Evolutionary conservation across 1,140 invertebrate species (phyloP).

Genomic region (Psix sp.): DNA sequence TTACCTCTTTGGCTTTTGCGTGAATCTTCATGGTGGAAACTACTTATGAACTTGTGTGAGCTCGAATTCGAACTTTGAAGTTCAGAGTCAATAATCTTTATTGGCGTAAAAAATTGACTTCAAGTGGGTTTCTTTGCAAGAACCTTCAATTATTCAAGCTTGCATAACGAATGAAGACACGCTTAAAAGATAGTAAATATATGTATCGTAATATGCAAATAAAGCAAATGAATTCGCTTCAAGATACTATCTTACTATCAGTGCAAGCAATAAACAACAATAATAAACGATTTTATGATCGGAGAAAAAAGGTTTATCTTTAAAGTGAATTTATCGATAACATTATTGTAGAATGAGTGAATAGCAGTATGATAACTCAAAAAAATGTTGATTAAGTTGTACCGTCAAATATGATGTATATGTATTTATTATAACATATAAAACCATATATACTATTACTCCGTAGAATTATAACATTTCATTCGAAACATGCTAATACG

Average conservation of each 20-base stretch:
- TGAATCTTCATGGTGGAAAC: slow-evolving; percentile 50
- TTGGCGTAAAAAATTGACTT: slow-evolving; percentile 30
- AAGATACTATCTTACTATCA: too few relatives aligned
- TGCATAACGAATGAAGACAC: too few relatives aligned
- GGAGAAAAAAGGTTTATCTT: too few relatives aligned
- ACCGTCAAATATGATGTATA: slow-evolving; percentile 44
- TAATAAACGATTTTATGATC: too few relatives aligned
- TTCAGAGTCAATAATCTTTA: slow-evolving; percentile 45
- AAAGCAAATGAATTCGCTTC: too few relatives aligned
- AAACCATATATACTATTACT: slow-evolving; percentile 30
- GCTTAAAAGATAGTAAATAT: too few relatives aligned
- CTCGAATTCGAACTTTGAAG: slow-evolving; percentile 46
- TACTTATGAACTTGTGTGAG: slow-evolving; percentile 54
- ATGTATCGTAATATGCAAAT: too few relatives aligned
- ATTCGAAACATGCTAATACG: slow-evolving; percentile 58
- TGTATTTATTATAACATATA: too few relatives aligned
- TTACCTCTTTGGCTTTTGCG: slow-evolving; percentile 47
- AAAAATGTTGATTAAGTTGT: slow-evolving; percentile 14
- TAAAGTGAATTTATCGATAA: too few relatives aligned
- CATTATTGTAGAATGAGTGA: too few relatives aligned
- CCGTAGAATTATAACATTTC: slow-evolving; percentile 47
- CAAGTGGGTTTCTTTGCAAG: slow-evolving; percentile 15
- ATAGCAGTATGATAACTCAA: too few relatives aligned
- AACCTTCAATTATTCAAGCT: slow-evolving; percentile 32
- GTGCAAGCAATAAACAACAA: too few relatives aligned